These are phyloP conservation scores for Tryphoninae sp. DNA, from an alignment of 2,888 invertebrate genomes.

Conservation along the genomic window DNA sequence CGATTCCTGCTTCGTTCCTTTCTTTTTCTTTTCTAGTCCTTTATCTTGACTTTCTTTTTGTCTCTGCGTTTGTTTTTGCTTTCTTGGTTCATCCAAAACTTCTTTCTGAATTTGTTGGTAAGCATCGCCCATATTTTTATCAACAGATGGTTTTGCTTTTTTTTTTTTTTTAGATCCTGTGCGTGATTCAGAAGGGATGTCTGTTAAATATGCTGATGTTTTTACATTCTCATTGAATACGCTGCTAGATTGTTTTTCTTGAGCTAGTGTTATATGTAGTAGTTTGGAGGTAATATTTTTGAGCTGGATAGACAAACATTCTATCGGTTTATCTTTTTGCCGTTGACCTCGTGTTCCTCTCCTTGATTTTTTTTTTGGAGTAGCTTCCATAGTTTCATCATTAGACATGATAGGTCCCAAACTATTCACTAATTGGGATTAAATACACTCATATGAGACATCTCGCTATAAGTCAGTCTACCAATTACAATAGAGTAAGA, in stretches of 20 bases:
- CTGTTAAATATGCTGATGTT: too few species aligned
- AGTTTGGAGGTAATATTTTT: constrained; percentile 30
- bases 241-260: not conserved
- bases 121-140: not conserved
- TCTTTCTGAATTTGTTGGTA: not conserved
- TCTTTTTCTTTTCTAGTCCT: not conserved
- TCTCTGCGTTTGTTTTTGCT: not conserved
- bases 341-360: constrained; percentile 16
- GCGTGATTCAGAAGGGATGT: not conserved
- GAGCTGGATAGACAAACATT: not conserved
- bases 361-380: not conserved
- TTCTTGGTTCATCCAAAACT: not conserved
- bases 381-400: not conserved
- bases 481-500: not conserved
- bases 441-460: not conserved
- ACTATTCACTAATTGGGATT: not conserved
- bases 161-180: not conserved
- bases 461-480: not conserved
- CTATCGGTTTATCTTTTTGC: constrained; percentile 21
- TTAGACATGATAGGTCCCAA: not conserved
- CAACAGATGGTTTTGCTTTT: not conserved
- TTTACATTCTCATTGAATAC: too few species aligned
- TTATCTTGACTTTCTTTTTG: not conserved
- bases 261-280: constrained; percentile 6
- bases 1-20: not conserved